A percentile compares a stretch with the other conserved stretches of the same genome.
Conservation (phyloP, 2,888 invertebrate genomes). For the Abrostola triplasia region DNA sequence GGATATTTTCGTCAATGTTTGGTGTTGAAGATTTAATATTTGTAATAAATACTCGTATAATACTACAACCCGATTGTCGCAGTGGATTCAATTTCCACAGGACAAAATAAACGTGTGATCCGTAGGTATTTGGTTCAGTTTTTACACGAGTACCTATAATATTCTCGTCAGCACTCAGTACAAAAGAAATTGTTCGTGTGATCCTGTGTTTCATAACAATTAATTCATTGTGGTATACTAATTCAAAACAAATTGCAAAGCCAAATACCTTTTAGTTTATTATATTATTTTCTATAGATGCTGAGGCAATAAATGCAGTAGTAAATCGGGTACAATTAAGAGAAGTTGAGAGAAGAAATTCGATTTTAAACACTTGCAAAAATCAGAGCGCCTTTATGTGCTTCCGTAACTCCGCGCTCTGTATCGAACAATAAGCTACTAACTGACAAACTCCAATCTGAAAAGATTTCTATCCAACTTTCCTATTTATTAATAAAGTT, state of each 20-base stretch:
- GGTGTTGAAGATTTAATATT: slow-evolving; percentile 8
- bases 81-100: no score
- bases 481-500: slow-evolving; percentile 38
- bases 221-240: no score
- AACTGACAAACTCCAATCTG: slow-evolving; percentile 16
- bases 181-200: no score
- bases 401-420: slow-evolving; percentile 8
- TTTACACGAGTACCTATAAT: no score
- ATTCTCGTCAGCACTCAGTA: no score
- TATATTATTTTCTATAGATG: neutral
- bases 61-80: no score
- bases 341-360: neutral
- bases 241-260: no score
- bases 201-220: no score
- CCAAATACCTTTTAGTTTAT: neutral
- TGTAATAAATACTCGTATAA: neutral
- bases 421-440: slow-evolving; percentile 12
- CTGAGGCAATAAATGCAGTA: neutral
- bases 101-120: no score
- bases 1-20: slow-evolving; percentile 24
- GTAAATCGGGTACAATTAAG: neutral
- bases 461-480: slow-evolving; percentile 14
- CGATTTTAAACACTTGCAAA: neutral
- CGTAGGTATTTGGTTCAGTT: no score
- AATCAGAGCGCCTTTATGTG: slow-evolving; percentile 4